Conservation (phyloP, 2,797 vertebrate genomes). For the Antennarius maculatus region DNA sequence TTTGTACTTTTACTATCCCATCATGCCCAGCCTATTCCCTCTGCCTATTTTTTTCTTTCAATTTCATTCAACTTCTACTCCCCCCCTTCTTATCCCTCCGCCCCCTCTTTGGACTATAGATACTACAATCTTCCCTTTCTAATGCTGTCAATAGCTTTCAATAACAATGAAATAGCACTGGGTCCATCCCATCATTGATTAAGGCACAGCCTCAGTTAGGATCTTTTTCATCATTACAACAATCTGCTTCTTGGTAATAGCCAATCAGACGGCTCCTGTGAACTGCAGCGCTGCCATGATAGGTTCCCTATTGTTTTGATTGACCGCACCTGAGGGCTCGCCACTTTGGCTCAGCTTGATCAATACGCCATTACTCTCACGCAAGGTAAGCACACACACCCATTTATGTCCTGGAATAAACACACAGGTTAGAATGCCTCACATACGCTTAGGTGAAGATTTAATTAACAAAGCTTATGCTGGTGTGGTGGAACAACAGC, state of each 20-base stretch:
- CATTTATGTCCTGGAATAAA: slow-evolving; percentile 49
- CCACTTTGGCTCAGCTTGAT: slow-evolving; percentile 70
- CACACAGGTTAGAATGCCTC: slow-evolving; percentile 22
- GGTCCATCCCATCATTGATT: slow-evolving; percentile 72
- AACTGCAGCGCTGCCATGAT: slow-evolving; percentile 68
- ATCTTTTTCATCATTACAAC: slow-evolving; percentile 75
- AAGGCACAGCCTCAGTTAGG: slow-evolving; percentile 64
- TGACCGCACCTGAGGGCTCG: slow-evolving; percentile 75
- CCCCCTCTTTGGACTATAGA: slow-evolving; percentile 52
- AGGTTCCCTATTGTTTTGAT: slow-evolving; percentile 78
- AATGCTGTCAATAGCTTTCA: slow-evolving; percentile 77
- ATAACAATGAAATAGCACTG: slow-evolving; percentile 76
- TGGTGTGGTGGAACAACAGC: slow-evolving; percentile 41
- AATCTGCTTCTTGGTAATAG: slow-evolving; percentile 75
- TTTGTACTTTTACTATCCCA: slow-evolving; percentile 65
- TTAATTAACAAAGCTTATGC: slow-evolving; percentile 57
- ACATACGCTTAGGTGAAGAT: slow-evolving; percentile 37
- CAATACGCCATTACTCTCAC: slow-evolving; percentile 73
- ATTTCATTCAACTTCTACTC: slow-evolving; percentile 49
- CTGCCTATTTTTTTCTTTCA: slow-evolving; percentile 31
- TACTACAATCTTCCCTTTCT: slow-evolving; percentile 71
- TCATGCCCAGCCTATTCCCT: slow-evolving; percentile 45
- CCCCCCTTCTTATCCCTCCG: slow-evolving; percentile 16
- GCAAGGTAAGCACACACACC: slow-evolving; percentile 25
- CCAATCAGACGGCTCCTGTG: slow-evolving; percentile 74